Base-by-base conservation (phyloP, 1,140 invertebrate genomes). In the Ceratosolen solmsi region DNA sequence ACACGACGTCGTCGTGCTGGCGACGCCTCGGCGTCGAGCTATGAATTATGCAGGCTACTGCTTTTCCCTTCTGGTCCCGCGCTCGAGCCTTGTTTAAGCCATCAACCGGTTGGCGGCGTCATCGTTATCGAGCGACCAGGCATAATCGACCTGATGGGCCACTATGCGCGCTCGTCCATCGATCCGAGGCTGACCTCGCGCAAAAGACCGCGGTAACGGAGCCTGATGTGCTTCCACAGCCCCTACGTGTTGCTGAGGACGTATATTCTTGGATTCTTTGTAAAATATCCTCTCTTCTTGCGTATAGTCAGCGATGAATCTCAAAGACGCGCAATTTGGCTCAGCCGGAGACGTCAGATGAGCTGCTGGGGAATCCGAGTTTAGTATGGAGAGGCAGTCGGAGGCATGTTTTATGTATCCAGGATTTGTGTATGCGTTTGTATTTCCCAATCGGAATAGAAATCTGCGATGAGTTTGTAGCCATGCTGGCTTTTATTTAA, bases 41-140 rank as follows among this genome's bases (percentile, higher is more conserved):
- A 76, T 81, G 73, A 81, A 81, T 81, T 75, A 81, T 81, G 80
- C 80, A 81, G 54, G 46, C 20, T 17, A 25, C 46, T 75, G 80
- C 80, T 76, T 75, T 58, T 46, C 38, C 60, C 58, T 36, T 5
- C 41, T 36, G 38, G 38, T 49, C 8, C 17, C 38, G 33, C 36
- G 30, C 75, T 65, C 74, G 8, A 38, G 51, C 46, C 79, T 72
- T 80, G 79, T 80, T 75, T 65, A 68, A 68, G 56, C 72, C 60
- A 72, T 80, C 79, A 80, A 65, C 60, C 79, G 41, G 80, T 76
- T 76, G 80, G 38, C 80, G 60, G 22, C 46, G 63, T 76, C 51
- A 36, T 46, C 78, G 33, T 38, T 49, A 54, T 33, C 27, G 77
- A 71, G 68, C 76, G 76, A 38, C 25, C 8, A 60, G n/a, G 2